Percentiles rank a stretch among this genome's conserved stretches.
Evolutionary conservation across 1,140 invertebrate genomes (phyloP).

Genomic region (Capitella teleta): DNA sequence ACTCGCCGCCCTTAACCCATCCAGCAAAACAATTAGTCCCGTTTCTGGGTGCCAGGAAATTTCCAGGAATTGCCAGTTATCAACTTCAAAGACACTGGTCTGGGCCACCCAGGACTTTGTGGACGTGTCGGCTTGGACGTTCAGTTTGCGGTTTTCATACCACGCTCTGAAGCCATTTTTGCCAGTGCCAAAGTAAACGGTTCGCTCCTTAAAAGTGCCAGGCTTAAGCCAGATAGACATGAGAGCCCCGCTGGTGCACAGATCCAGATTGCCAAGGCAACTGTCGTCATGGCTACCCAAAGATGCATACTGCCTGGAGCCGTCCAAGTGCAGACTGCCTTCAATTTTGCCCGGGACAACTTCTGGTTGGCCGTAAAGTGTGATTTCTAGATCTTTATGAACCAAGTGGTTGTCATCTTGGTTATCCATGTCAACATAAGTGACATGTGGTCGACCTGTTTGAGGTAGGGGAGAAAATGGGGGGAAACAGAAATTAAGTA

Average conservation of each 20-base stretch:
- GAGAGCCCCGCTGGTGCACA: slow-evolving; percentile 32
- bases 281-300: slow-evolving; percentile 22
- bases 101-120: slow-evolving; percentile 23
- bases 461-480: too few species aligned
- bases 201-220: slow-evolving; percentile 18
- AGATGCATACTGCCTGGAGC: slow-evolving; percentile 26
- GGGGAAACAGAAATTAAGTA: background rate
- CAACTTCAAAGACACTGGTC: slow-evolving; percentile 18
- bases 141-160: slow-evolving; percentile 8
- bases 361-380: slow-evolving; percentile 17
- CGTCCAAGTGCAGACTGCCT: slow-evolving; percentile 26
- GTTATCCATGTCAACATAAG: slow-evolving; percentile 1
- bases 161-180: slow-evolving; percentile 12
- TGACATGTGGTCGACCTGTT: background rate
- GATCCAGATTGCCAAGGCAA: slow-evolving; percentile 33
- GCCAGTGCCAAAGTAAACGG: slow-evolving; percentile 27
- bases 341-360: slow-evolving; percentile 28
- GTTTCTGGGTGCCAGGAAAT: slow-evolving; percentile 29
- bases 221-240: slow-evolving; percentile 30
- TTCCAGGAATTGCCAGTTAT: slow-evolving; percentile 31
- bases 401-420: background rate
- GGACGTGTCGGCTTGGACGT: slow-evolving; percentile 4
- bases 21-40: slow-evolving; percentile 26
- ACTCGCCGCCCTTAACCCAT: slow-evolving; percentile 20
- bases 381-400: slow-evolving; percentile 19